A percentile compares a stretch with the other conserved stretches of the same genome.
These are phyloP conservation scores for Neuroscelio doddi DNA, from an alignment of 2,888 invertebrate species.

Conservation along the genomic window DNA sequence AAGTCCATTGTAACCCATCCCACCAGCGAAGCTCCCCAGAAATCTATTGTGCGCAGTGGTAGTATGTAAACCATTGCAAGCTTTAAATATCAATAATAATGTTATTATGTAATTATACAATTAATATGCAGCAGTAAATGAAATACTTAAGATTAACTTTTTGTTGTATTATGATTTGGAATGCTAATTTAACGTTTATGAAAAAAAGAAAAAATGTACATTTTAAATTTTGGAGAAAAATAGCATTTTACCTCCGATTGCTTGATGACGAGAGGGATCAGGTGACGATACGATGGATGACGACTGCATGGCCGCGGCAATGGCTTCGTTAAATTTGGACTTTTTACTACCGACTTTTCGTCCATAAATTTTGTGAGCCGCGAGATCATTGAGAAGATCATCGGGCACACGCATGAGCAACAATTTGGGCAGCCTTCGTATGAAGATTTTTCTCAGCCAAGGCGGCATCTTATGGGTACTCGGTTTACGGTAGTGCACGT, in stretches of 20 bases:
- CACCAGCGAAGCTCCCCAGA: slow-evolving; percentile 80
- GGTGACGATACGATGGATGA: slow-evolving; percentile 85
- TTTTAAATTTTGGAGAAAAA: slow-evolving; percentile 36
- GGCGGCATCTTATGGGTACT: slow-evolving; percentile 97
- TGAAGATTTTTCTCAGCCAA: slow-evolving; percentile 92
- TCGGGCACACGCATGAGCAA: slow-evolving; percentile 92
- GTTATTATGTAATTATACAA: background rate
- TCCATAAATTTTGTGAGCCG: slow-evolving; percentile 84
- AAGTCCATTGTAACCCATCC: slow-evolving; percentile 84
- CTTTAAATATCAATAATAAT: slow-evolving; percentile 44
- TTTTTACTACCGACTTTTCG: slow-evolving; percentile 72
- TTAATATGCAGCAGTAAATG: too few relatives aligned
- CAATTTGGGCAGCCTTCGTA: slow-evolving; percentile 87
- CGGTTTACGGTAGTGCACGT: slow-evolving; percentile 94
- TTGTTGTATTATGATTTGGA: too few relatives aligned
- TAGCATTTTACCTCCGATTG: slow-evolving; percentile 75
- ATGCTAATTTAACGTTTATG: too few relatives aligned
- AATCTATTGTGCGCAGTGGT: slow-evolving; percentile 86
- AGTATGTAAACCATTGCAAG: slow-evolving; percentile 86
- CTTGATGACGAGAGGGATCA: slow-evolving; percentile 79
- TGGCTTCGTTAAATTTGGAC: slow-evolving; percentile 81
- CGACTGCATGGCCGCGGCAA: slow-evolving; percentile 78
- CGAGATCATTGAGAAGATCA: slow-evolving; percentile 85
- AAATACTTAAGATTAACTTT: too few relatives aligned
- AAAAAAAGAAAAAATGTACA: too few relatives aligned